Percentiles rank a stretch among this genome's conserved stretches.
Evolutionary conservation across 2,888 invertebrate genomes (phyloP).

Genomic region (Graphium colonna): DNA sequence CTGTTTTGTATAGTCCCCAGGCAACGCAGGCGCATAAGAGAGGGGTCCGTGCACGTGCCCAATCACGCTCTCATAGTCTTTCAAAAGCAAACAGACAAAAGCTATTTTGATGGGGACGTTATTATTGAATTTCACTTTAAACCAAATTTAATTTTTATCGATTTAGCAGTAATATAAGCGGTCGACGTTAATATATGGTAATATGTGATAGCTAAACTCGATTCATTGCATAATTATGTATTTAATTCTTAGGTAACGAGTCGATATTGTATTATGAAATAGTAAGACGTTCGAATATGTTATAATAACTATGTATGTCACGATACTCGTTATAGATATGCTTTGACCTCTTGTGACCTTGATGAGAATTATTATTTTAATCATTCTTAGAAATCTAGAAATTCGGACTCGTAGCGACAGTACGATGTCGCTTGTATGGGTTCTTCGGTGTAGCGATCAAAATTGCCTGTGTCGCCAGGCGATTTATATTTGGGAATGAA

Average conservation of each 20-base stretch:
- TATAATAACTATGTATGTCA: background rate
- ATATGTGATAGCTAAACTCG: background rate
- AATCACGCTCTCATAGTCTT: slow-evolving; percentile 36
- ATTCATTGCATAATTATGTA: background rate
- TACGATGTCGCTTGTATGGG: slow-evolving; percentile 44
- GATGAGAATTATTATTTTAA: background rate
- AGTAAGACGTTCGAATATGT: background rate
- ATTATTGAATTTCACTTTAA: background rate
- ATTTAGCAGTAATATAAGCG: background rate
- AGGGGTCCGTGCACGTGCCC: slow-evolving; percentile 64
- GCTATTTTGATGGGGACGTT: background rate
- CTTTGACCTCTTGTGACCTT: background rate
- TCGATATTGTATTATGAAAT: background rate
- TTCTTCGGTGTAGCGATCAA: slow-evolving; percentile 83
- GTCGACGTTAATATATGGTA: too few species aligned
- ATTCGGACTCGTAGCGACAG: slow-evolving; percentile 61
- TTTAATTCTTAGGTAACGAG: background rate
- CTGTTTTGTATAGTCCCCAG: slow-evolving; percentile 39
- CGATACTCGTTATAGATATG: background rate
- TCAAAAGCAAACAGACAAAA: background rate
- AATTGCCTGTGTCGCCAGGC: slow-evolving; percentile 86
- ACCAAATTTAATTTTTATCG: background rate
- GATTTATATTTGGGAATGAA: slow-evolving; percentile 81
- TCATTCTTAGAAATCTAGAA: slow-evolving; percentile 56
- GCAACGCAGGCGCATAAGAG: slow-evolving; percentile 56